Conservation (phyloP, 2,888 invertebrate genomes). For the Mimachlamys varia region DNA sequence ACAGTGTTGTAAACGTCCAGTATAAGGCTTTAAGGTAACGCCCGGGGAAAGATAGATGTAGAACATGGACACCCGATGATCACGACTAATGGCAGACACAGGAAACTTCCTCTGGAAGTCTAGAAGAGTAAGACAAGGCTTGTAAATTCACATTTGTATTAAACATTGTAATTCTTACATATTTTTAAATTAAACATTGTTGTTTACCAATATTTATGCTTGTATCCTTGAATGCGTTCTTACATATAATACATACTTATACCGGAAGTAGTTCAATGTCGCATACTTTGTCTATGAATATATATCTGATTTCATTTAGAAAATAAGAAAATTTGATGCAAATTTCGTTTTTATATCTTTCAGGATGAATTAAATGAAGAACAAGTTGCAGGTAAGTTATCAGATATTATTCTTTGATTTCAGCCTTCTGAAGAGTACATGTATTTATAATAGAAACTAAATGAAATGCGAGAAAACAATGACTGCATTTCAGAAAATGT, state of each 20-base stretch:
- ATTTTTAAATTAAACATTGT: too few species aligned
- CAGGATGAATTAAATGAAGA: constrained; percentile 4
- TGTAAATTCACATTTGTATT: not conserved
- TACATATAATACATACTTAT: too few species aligned
- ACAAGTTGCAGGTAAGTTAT: not conserved
- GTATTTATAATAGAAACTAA: not conserved
- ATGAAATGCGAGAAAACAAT: not conserved
- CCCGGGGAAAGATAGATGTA: not conserved
- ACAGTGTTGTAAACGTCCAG: not conserved
- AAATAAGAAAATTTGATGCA: too few species aligned
- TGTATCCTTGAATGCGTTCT: too few species aligned
- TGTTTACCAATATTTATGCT: too few species aligned
- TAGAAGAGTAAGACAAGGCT: not conserved
- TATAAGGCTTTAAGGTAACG: not conserved
- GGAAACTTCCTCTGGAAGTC: not conserved
- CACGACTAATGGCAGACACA: not conserved
- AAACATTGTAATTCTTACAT: not conserved
- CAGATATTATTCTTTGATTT: not conserved
- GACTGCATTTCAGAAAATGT: not conserved
- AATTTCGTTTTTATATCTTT: not conserved
- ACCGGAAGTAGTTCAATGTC: too few species aligned
- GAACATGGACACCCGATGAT: not conserved
- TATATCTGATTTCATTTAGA: not conserved
- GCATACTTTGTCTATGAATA: not conserved
- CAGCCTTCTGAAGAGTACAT: not conserved